phyloP scores from a whole-genome alignment of 1,140 invertebrate genomes.

The Antheraea pernyi region DNA sequence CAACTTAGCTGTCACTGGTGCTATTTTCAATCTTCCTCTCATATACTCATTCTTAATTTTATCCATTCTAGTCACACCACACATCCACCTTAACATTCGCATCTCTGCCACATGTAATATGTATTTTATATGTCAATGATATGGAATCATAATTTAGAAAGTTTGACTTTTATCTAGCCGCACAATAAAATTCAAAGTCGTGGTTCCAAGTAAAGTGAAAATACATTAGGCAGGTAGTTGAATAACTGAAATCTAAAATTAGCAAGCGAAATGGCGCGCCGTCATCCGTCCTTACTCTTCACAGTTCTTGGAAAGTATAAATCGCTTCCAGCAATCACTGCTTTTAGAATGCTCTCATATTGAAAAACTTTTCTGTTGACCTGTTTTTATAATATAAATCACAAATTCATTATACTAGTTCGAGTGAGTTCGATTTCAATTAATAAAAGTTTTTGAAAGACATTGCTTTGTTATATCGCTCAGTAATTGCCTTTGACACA shows the following conservation, averaged over 20 bases:
- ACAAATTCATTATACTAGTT: not conserved
- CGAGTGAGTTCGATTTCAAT: not conserved
- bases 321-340: slow-evolving; percentile 31
- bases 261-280: slow-evolving; percentile 27
- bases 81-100: too few relatives aligned
- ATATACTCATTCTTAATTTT: too few relatives aligned
- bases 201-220: not conserved
- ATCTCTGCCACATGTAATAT: too few relatives aligned
- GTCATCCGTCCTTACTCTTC: slow-evolving; percentile 24
- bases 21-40: too few relatives aligned
- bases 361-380: slow-evolving; percentile 15
- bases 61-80: too few relatives aligned
- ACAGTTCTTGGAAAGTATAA: slow-evolving; percentile 35
- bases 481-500: too few relatives aligned
- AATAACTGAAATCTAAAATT: slow-evolving; percentile 24
- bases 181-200: not conserved
- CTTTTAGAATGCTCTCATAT: slow-evolving; percentile 22
- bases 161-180: not conserved
- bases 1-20: too few relatives aligned
- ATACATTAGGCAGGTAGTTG: not conserved
- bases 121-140: too few relatives aligned
- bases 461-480: too few relatives aligned
- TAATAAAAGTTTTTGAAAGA: too few relatives aligned
- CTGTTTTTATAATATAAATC: slow-evolving; percentile 1
- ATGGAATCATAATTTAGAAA: not conserved